These are phyloP conservation scores for Isoperla grammatica DNA, from an alignment of 2,888 invertebrate genomes.

Conservation along the genomic window DNA sequence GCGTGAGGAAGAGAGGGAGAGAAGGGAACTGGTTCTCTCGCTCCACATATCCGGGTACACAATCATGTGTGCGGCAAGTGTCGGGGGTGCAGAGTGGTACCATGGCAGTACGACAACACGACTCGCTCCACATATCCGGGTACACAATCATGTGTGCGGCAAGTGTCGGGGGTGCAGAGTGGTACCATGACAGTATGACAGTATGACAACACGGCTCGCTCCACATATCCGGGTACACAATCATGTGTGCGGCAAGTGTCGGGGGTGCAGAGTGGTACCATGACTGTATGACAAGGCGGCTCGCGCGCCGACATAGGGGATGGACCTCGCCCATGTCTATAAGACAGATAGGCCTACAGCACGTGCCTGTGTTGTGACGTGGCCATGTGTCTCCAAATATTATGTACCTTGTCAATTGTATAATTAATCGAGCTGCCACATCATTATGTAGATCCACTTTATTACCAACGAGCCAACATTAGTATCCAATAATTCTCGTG, in stretches of 20 bases:
- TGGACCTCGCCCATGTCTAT: slow-evolving; percentile 5
- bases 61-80: too few species aligned
- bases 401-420: slow-evolving; percentile 19
- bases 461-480: slow-evolving; percentile 7
- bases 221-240: slow-evolving; percentile 1
- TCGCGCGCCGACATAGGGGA: not conserved
- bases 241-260: not conserved
- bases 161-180: not conserved
- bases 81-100: too few species aligned
- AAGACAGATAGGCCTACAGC: not conserved
- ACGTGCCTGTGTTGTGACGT: not conserved
- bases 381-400: slow-evolving; percentile 17
- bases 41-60: too few species aligned
- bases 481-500: slow-evolving; percentile 10
- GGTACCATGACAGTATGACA: too few species aligned
- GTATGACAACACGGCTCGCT: not conserved
- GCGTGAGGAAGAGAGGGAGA: not conserved
- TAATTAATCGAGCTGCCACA: slow-evolving; percentile 23
- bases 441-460: slow-evolving; percentile 16
- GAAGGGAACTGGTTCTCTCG: not conserved
- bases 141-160: not conserved
- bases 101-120: too few species aligned
- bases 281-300: not conserved
- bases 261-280: not conserved
- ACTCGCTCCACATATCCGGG: too few species aligned